phyloP scores from a whole-genome alignment of 2,888 invertebrate species.

The Mesodorylaimus sp. region DNA sequence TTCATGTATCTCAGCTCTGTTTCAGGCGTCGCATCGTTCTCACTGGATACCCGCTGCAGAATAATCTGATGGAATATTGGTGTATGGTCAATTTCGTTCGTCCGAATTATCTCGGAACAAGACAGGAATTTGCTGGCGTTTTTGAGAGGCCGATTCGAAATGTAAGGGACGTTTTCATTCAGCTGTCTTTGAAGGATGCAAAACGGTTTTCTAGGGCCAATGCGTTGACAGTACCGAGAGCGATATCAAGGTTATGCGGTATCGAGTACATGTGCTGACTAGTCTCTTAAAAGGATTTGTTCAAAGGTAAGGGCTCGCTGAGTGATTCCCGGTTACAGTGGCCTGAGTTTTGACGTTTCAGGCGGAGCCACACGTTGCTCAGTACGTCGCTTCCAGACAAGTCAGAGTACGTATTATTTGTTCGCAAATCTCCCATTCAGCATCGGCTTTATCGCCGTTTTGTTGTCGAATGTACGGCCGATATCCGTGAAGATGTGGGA shows the following conservation, averaged over 20 bases:
- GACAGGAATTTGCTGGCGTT: conserved; percentile 93
- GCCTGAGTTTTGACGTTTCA: conserved; percentile 25
- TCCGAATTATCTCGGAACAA: conserved; percentile 86
- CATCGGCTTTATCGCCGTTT: conserved; percentile 72
- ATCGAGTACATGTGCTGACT: conserved; percentile 83
- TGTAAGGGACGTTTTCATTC: too few relatives aligned
- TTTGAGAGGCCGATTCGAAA: conserved; percentile 95
- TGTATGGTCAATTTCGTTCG: conserved; percentile 64
- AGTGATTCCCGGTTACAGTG: not conserved
- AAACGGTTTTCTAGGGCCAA: too few relatives aligned
- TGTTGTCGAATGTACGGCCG: conserved; percentile 50
- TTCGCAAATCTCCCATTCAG: conserved; percentile 74
- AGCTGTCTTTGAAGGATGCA: too few relatives aligned
- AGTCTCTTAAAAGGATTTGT: conserved; percentile 85
- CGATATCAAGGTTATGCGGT: conserved; percentile 80
- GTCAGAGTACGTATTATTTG: conserved; percentile 75
- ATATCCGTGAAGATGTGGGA: conserved; percentile 17
- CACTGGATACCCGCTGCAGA: conserved; percentile 94
- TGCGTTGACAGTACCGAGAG: conserved; percentile 87
- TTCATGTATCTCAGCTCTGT: conserved; percentile 4
- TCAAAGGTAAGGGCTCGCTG: conserved; percentile 46
- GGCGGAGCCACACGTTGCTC: conserved; percentile 74
- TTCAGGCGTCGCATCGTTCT: conserved; percentile 67
- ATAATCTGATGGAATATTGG: conserved; percentile 57
- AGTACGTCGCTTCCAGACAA: conserved; percentile 80